A percentile compares a stretch with the other conserved stretches of the same genome.
phyloP scores from a whole-genome alignment of 2,113 vertebrate genomes.

The Caretta caretta region DNA sequence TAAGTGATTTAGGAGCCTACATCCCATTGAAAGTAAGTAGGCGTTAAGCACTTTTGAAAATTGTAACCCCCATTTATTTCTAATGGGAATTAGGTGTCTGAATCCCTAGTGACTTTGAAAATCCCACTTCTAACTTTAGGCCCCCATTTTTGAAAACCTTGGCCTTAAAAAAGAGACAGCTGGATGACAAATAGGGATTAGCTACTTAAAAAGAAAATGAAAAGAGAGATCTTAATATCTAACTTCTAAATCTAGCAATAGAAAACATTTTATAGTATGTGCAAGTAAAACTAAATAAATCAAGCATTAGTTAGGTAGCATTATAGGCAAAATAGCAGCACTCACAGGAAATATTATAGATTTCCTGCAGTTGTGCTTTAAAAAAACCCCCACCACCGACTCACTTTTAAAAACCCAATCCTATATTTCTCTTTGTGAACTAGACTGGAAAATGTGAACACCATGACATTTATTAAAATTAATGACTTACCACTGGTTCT shows the following conservation, averaged over 20 bases:
- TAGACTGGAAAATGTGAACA: conserved; percentile 21
- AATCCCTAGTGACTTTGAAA: not conserved
- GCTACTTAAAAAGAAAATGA: not conserved
- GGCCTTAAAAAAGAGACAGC: too few species aligned
- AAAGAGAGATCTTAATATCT: not conserved
- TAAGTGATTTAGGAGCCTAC: not conserved
- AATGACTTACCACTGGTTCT: conserved; percentile 26
- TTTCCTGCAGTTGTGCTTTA: not conserved
- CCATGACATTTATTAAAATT: conserved; percentile 41
- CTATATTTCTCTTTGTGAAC: not conserved
- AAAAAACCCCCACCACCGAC: not conserved
- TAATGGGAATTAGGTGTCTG: not conserved
- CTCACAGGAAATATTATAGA: not conserved
- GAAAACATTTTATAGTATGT: not conserved
- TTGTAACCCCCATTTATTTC: not conserved
- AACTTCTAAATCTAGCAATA: not conserved
- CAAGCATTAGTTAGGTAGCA: not conserved
- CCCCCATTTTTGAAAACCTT: not conserved
- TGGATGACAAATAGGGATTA: not conserved
- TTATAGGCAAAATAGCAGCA: not conserved
- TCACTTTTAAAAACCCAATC: not conserved
- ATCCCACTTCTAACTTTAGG: not conserved
- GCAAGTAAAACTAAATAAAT: not conserved
- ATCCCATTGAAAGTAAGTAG: not conserved
- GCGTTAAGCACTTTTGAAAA: not conserved